Conservation (phyloP, 2,113 vertebrate genomes). For the Laticauda colubrina region DNA sequence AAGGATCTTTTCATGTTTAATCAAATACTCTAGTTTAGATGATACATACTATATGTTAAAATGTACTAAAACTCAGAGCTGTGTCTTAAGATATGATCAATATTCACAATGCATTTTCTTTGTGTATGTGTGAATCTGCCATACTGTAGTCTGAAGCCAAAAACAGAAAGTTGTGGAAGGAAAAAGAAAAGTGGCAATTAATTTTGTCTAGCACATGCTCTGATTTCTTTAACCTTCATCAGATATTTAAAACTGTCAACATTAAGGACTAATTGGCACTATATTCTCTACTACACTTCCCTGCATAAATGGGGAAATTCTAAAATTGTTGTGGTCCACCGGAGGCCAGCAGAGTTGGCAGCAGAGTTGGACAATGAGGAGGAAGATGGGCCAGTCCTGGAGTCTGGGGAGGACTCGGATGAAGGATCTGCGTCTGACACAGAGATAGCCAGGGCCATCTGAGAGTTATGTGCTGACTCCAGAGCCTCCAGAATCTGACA, state of each 20-base stretch:
- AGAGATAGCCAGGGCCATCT: no score
- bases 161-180: neutral
- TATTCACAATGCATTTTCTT: constrained; percentile 11
- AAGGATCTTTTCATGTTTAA: constrained; percentile 22
- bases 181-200: neutral
- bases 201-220: neutral
- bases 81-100: constrained; percentile 3
- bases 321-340: neutral
- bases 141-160: neutral
- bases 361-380: no score
- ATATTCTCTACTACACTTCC: neutral
- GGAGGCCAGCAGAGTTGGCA: no score
- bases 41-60: constrained; percentile 22
- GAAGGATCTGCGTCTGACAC: no score
- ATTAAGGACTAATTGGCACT: neutral
- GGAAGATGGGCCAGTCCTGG: no score
- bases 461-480: no score
- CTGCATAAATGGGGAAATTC: neutral
- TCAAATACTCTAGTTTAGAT: neutral
- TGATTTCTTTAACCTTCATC: neutral
- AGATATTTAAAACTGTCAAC: neutral
- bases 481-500: no score
- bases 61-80: constrained; percentile 1
- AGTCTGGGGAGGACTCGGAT: no score
- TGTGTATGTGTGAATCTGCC: neutral